Evolutionary conservation across 2,797 vertebrate genomes (phyloP).

Genomic region (Acanthurus tractus): DNA sequence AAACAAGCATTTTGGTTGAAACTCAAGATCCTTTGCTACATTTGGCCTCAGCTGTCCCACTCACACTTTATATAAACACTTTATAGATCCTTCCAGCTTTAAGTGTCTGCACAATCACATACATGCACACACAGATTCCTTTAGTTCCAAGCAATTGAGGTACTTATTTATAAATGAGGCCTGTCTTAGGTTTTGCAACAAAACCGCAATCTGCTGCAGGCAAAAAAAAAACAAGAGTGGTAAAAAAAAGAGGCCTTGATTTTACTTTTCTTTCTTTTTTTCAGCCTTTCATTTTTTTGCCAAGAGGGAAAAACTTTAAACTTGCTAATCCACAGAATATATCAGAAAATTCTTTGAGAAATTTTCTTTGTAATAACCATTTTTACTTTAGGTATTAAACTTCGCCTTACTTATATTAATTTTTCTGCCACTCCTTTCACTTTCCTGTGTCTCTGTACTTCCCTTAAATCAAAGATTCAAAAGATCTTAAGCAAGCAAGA

Average conservation of each 20-base stretch:
- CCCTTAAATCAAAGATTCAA: too few relatives aligned
- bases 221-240: constrained; percentile 42
- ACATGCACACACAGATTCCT: constrained; percentile 29
- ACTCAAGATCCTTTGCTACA: constrained; percentile 68
- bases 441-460: too few relatives aligned
- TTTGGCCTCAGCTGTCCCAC: constrained; percentile 65
- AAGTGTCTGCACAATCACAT: constrained; percentile 35
- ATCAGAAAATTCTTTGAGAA: too few relatives aligned
- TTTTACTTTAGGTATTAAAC: too few relatives aligned
- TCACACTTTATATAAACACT: constrained; percentile 79
- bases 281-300: too few relatives aligned
- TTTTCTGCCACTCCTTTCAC: too few relatives aligned
- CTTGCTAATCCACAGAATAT: too few relatives aligned
- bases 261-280: too few relatives aligned
- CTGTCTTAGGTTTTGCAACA: constrained; percentile 75
- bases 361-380: too few relatives aligned
- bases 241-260: constrained; percentile 53
- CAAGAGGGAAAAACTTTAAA: too few relatives aligned
- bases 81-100: constrained; percentile 76
- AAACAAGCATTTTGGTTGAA: constrained; percentile 77
- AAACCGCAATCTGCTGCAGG: constrained; percentile 75
- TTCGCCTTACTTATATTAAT: too few relatives aligned
- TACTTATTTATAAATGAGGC: constrained; percentile 80
- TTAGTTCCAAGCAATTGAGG: constrained; percentile 59
- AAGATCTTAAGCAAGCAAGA: too few relatives aligned